Base-by-base conservation (phyloP, 2,888 invertebrate species). In the Yponomeuta plumbellus region DNA sequence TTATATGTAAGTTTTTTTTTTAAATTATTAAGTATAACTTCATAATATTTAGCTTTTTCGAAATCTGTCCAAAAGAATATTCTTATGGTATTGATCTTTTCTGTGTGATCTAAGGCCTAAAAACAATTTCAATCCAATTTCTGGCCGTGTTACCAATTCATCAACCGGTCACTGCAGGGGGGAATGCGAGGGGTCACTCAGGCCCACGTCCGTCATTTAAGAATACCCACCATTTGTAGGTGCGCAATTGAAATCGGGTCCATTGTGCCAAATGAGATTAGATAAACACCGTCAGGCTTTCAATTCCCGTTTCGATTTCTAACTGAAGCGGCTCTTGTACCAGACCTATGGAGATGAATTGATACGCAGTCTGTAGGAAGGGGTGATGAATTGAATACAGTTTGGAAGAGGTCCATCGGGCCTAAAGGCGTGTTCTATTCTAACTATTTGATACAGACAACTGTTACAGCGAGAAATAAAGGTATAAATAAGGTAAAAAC, bases 181-280 rank as follows among this genome's bases (percentile, higher is more conserved):
- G 2, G 17, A 52, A 52, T 2, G 17, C 17, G 17, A 52, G 1
- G 44, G 44, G 44, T 52, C 44, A 13, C 13, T 17, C 44, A 17
- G 44, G 44, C 44, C 17, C 8, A 52, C 44, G 2, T 1, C 44
- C 44, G 17, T 52, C 44, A 52, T 52, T 52, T 52, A 17, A 52
- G 44, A 4, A 13, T 52, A 52, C 17, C 44, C 8, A 52, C 44
- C 44, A 17, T 52, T 52, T 52, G 44, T 52, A 52, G 44, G 44
- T 52, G 44, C 44, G 44, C 44, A 52, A 52, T 52, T 52, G 44
- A 52, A 52, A 52, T 52, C 44, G 44, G 44, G 44, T 52, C 44
- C 44, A 52, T 52, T 52, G 44, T 52, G 44, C 44, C 44, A 52
- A 52, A 52, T 52, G 44, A 52, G 44, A 52, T 52, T 52, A 17